Base-by-base conservation (phyloP, 2,797 vertebrate genomes). In the Buphagus erythrorhynchus region DNA sequence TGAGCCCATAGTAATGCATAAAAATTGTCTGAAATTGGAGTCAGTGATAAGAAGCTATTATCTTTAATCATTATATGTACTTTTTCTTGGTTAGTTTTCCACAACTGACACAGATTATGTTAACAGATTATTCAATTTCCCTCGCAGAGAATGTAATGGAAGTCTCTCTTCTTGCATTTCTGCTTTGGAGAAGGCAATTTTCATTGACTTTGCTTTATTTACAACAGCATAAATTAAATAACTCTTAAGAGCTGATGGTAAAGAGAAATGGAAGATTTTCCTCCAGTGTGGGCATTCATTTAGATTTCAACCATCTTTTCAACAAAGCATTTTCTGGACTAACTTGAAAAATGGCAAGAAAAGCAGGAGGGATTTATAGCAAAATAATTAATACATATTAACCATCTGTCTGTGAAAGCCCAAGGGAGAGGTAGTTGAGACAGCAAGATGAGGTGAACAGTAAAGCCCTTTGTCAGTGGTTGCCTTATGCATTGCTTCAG, bases 341-440 rank as follows among this genome's bases (percentile, higher is more conserved):
- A 7, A 35, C 15, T 63, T 63, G 42, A 88, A 84, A 92, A 88
- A 86, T 13, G 1, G 5, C 22, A 92, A 90, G 45, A 85, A 93
- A 93, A 72, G 20, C 1, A 9, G 77, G 46, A 85, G 26, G 16
- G 13, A 48, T 88, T 93, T 84, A 69, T 35, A 51, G 33, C 15
- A 83, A 72, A 75, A 42, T 75, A 93, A 86, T 94, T 88, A 88
- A 93, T 69, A 74, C 51, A 33, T 69, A 57, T 83, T 91, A 92
- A 67, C 43, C 31, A 45, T 79, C 71, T 90, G 57, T 33, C 73
- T 42, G 9, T 49, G 51, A 76, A 84, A 86, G 52, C 67, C 45
- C 52, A 63, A 38, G 45, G 48, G 43, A 75, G 19, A 84, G 11
- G 51, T 16, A 17, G 8, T 58, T 74, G 62, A 84, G 59, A 66